Conservation (phyloP, 1,140 invertebrate genomes). For the Nasonia giraulti region DNA sequence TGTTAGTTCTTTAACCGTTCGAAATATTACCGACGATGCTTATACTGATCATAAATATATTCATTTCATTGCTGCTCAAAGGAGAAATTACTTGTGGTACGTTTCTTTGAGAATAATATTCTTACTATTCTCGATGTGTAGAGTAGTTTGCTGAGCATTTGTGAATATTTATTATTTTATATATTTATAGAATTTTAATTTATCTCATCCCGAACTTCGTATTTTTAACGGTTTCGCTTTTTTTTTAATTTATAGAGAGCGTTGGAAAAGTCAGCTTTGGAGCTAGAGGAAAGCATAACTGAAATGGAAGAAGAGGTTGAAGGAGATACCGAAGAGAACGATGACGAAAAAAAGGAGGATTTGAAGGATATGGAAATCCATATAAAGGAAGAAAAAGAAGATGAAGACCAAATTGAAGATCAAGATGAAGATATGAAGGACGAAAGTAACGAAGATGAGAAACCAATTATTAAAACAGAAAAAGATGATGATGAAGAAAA, state of each 20-base stretch:
- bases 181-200: background rate
- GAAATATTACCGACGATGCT: conserved; percentile 13
- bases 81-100: conserved; percentile 49
- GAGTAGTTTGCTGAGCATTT: background rate
- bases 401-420: conserved; percentile 55
- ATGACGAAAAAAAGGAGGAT: conserved; percentile 56
- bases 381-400: conserved; percentile 44
- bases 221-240: background rate
- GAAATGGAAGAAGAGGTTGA: conserved; percentile 55
- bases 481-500: conserved; percentile 41
- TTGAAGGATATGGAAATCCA: conserved; percentile 64
- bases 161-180: too few relatives aligned
- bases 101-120: conserved; percentile 22
- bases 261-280: conserved; percentile 57
- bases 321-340: conserved; percentile 58
- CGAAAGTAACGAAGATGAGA: conserved; percentile 57
- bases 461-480: conserved; percentile 57
- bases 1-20: conserved; percentile 1
- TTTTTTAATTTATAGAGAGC: conserved; percentile 53
- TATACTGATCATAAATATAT: background rate
- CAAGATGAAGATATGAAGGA: conserved; percentile 42
- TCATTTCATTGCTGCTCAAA: conserved; percentile 39
- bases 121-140: conserved; percentile 2
- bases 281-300: conserved; percentile 55
- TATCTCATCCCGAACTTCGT: background rate